phyloP scores from a whole-genome alignment of 2,888 invertebrate species.

The Hirtodrosophila histrioides region DNA sequence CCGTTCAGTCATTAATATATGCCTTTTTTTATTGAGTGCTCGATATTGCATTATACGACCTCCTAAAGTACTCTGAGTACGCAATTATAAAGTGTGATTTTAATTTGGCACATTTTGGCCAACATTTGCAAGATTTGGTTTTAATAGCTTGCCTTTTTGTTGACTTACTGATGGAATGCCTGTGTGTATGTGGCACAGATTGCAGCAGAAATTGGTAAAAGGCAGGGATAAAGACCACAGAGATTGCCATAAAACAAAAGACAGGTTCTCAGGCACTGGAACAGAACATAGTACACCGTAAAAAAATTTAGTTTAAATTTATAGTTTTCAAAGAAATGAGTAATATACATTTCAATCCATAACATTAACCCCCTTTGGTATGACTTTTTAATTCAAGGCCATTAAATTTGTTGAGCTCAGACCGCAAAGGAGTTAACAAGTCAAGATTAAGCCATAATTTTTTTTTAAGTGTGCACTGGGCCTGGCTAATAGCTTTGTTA shows the following conservation, averaged over 20 bases:
- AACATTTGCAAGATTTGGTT: slow-evolving; percentile 8
- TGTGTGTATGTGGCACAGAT: slow-evolving; percentile 30
- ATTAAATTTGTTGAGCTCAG: too few species aligned
- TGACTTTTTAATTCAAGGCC: too few species aligned
- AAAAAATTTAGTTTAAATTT: too few species aligned
- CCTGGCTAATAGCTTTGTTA: slow-evolving; percentile 61
- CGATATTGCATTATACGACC: slow-evolving; percentile 17
- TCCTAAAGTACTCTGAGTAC: slow-evolving; percentile 1
- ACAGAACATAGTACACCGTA: background rate
- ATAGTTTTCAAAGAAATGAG: too few species aligned
- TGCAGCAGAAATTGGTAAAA: slow-evolving; percentile 9
- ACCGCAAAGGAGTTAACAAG: too few species aligned
- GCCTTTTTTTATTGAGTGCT: background rate
- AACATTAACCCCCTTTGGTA: too few species aligned
- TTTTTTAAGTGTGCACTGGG: slow-evolving; percentile 2
- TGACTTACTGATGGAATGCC: slow-evolving; percentile 3
- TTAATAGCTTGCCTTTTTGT: background rate
- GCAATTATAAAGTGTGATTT: slow-evolving; percentile 39
- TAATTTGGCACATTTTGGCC: slow-evolving; percentile 50
- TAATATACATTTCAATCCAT: too few species aligned
- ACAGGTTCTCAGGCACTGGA: slow-evolving; percentile 28
- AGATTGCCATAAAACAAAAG: slow-evolving; percentile 34
- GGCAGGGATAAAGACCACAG: slow-evolving; percentile 5
- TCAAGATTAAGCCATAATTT: too few species aligned
- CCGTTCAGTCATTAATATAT: background rate